Conservation (phyloP, 2,888 invertebrate genomes). For the Pristionchus fissidentatus region DNA sequence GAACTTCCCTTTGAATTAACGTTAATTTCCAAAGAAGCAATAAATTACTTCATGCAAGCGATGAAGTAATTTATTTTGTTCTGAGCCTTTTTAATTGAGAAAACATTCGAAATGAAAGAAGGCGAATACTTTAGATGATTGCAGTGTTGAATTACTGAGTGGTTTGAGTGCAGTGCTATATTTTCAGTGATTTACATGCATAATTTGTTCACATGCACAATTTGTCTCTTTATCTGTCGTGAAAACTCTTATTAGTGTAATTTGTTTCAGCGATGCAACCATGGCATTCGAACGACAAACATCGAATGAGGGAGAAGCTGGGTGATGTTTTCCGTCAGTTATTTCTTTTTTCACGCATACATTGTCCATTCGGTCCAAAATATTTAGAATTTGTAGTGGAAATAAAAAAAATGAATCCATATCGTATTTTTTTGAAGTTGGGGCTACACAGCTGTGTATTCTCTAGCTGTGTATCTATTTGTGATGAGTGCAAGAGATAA, state of each 20-base stretch:
- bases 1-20: too few species aligned
- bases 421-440: background rate
- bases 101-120: too few species aligned
- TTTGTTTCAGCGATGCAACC: constrained; percentile 64
- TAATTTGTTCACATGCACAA: background rate
- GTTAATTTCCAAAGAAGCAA: too few species aligned
- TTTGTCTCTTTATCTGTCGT: too few species aligned
- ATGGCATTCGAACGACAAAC: constrained; percentile 68
- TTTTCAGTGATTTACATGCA: background rate
- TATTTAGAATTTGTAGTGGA: background rate
- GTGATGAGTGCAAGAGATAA: background rate
- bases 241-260: background rate
- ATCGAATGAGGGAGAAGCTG: constrained; percentile 62
- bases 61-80: too few species aligned
- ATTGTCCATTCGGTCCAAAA: background rate
- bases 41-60: too few species aligned
- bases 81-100: too few species aligned
- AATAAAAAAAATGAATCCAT: background rate
- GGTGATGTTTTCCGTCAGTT: constrained; percentile 60
- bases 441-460: background rate
- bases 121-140: background rate
- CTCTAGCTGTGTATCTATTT: background rate
- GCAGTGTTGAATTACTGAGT: background rate
- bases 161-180: background rate
- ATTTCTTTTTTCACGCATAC: background rate